Conservation (phyloP, 2,113 vertebrate species). For the Fregetta grallaria region DNA sequence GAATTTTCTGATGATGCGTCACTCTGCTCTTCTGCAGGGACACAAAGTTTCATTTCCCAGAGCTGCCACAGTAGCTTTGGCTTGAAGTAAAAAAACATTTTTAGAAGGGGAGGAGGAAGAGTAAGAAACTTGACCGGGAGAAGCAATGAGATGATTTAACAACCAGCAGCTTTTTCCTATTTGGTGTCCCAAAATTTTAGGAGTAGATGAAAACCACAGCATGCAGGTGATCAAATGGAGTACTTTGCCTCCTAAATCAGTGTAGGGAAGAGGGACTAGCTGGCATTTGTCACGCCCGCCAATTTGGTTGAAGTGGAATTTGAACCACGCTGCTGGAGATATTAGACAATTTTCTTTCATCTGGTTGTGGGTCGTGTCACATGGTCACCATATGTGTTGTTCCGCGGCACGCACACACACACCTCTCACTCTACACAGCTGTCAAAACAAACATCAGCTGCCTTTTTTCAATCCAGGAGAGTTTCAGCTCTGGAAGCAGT, state of each 20-base stretch:
- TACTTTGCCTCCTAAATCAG: constrained; percentile 34
- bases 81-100: not conserved
- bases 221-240: constrained; percentile 46
- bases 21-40: not conserved
- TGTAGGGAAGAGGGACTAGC: not conserved
- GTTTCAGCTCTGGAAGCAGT: constrained; percentile 30
- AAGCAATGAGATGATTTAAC: constrained; percentile 41
- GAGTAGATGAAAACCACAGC: constrained; percentile 35
- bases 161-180: constrained; percentile 22
- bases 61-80: not conserved
- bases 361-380: constrained; percentile 60
- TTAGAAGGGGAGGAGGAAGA: not conserved
- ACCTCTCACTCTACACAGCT: constrained; percentile 58
- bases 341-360: constrained; percentile 70
- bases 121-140: not conserved
- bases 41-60: not conserved
- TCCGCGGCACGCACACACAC: constrained; percentile 21
- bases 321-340: constrained; percentile 65
- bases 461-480: constrained; percentile 36
- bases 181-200: constrained; percentile 6
- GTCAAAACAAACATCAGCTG: constrained; percentile 73
- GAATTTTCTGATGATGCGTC: not conserved
- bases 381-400: constrained; percentile 65
- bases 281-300: constrained; percentile 63
- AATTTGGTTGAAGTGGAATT: constrained; percentile 64